Percentiles rank a stretch among this genome's conserved stretches.
Conservation (phyloP, 2,113 vertebrate species). For the Neolamprologus fasciatus region DNA sequence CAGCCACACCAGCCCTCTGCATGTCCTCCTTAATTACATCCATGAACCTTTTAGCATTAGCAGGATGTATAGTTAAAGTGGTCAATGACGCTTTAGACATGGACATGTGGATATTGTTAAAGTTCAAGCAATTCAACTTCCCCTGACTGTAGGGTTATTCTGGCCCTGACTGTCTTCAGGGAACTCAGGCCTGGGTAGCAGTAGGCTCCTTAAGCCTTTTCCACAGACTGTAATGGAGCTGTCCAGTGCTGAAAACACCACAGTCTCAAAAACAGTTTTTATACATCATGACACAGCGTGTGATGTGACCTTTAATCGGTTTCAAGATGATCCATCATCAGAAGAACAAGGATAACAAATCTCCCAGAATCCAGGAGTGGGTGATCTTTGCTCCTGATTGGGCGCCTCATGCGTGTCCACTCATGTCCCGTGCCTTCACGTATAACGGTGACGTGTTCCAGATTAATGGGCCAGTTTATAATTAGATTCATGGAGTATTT, state of each 20-base stretch:
- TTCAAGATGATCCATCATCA: background rate
- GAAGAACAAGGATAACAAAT: background rate
- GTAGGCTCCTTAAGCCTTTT: background rate
- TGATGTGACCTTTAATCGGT: background rate
- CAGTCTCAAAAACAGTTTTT: background rate
- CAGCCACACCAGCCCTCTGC: background rate
- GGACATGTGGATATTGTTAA: background rate
- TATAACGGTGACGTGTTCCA: constrained; percentile 21
- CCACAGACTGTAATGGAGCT: background rate
- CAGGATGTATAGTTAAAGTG: background rate
- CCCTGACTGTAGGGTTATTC: background rate
- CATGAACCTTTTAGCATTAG: background rate
- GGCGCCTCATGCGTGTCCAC: background rate
- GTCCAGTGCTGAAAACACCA: constrained; percentile 30
- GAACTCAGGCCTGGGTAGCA: background rate
- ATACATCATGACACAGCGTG: background rate
- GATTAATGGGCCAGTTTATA: constrained; percentile 40
- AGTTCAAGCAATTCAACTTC: background rate
- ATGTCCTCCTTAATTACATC: background rate
- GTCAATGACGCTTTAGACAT: background rate
- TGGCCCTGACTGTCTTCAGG: background rate
- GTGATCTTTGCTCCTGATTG: constrained; percentile 7
- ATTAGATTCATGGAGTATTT: constrained; percentile 47
- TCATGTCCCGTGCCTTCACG: background rate
- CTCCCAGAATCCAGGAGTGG: background rate